These are phyloP conservation scores for Trichoplusia ni DNA, from an alignment of 1,140 invertebrate genomes.

Conservation along the genomic window DNA sequence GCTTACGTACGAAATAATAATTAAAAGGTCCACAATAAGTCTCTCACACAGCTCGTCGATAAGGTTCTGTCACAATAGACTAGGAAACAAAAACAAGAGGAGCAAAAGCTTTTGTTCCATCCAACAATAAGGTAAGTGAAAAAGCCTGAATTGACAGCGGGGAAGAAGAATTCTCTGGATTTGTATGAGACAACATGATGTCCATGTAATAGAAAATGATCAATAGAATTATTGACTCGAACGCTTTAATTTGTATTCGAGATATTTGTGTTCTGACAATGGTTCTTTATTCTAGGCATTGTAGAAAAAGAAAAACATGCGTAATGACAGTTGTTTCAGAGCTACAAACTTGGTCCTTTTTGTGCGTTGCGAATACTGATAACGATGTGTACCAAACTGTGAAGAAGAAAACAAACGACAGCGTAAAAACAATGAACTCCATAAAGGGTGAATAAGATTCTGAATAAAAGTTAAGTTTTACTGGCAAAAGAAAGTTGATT, in stretches of 20 bases:
- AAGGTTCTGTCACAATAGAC: conserved; percentile 22
- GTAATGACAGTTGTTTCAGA: no score
- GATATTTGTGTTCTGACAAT: no score
- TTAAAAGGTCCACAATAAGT: conserved; percentile 28
- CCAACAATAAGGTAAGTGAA: conserved; percentile 29
- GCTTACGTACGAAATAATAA: conserved; percentile 23
- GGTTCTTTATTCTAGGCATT: no score
- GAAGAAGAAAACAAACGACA: no score
- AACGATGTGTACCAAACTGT: no score
- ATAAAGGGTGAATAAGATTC: no score
- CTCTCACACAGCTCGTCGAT: conserved; percentile 22
- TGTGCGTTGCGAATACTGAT: no score
- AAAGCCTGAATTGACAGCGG: conserved; percentile 28
- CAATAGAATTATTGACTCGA: not conserved
- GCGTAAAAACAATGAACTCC: no score
- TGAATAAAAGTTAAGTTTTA: no score
- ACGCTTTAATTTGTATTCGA: not conserved
- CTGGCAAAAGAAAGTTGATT: no score
- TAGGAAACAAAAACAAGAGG: conserved; percentile 22
- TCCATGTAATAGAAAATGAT: conserved; percentile 10
- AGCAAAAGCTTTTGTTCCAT: conserved; percentile 22
- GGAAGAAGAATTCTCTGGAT: conserved; percentile 26
- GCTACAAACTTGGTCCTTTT: no score
- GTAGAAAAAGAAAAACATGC: no score
- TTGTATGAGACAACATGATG: conserved; percentile 23